Conservation (phyloP, 37 sponge, comb jelly and placozoan genomes). For the Beroe ovata region DNA sequence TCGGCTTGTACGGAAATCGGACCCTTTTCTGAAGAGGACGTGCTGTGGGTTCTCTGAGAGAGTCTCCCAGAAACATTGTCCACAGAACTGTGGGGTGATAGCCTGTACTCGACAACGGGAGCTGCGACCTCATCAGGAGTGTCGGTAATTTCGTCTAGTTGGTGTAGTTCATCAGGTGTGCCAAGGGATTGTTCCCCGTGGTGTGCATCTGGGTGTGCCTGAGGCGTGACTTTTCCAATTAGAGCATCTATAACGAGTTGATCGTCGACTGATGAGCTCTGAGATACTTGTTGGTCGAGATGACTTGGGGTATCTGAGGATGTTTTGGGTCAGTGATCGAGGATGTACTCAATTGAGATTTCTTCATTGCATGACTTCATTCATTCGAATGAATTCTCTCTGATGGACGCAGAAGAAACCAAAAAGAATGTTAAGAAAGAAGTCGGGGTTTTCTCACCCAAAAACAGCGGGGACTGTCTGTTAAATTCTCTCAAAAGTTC, state of each 20-base stretch:
- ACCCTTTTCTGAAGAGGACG: not conserved
- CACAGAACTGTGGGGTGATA: not conserved
- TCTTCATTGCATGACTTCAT: too few species aligned
- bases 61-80: not conserved
- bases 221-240: not conserved
- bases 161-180: not conserved
- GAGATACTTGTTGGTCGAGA: not conserved
- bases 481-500: slow-evolving; percentile 38
- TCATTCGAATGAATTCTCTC: too few species aligned
- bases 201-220: not conserved
- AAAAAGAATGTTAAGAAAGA: too few species aligned
- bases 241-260: slow-evolving; percentile 38
- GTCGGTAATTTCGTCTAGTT: not conserved
- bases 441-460: too few species aligned
- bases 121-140: not conserved
- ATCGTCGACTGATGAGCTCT: not conserved
- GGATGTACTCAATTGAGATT: too few species aligned
- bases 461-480: not conserved
- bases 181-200: not conserved
- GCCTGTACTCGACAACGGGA: not conserved
- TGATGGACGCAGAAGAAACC: too few species aligned
- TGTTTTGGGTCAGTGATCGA: too few species aligned
- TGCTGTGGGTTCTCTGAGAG: not conserved
- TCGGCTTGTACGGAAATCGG: not conserved
- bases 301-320: too few species aligned